Evolutionary conservation across 2,888 invertebrate species (phyloP).

Genomic region (Stenurella melanura): DNA sequence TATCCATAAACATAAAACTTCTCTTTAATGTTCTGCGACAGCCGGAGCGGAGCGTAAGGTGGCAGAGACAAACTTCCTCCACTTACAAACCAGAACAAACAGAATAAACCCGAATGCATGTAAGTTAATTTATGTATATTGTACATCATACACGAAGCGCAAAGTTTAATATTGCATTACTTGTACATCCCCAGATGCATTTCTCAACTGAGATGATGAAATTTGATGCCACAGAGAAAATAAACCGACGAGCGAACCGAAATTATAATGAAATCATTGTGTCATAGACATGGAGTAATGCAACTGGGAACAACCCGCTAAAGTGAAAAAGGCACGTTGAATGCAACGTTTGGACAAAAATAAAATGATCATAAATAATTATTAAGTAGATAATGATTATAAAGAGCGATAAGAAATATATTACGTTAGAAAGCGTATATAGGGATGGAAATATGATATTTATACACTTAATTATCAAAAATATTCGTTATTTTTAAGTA

Average conservation of each 20-base stretch:
- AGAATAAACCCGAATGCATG: neutral
- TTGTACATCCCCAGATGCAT: neutral
- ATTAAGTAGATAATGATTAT: no score
- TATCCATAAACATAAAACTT: neutral
- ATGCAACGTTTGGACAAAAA: no score
- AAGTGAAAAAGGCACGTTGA: no score
- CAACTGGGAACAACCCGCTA: no score
- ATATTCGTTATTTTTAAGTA: no score
- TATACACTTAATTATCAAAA: no score
- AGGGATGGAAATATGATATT: no score
- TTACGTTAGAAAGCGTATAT: no score
- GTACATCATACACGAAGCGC: neutral
- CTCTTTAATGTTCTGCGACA: neutral
- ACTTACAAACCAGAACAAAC: neutral
- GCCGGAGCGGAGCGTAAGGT: neutral
- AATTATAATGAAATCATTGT: neutral
- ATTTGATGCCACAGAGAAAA: neutral
- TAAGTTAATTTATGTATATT: neutral
- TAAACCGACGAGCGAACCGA: neutral
- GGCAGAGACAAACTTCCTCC: neutral
- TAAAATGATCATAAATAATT: no score
- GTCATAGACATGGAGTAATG: neutral
- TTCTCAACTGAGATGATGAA: neutral
- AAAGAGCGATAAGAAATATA: no score
- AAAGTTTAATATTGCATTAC: neutral